Percentiles rank a stretch among this genome's conserved stretches.
Evolutionary conservation across 2,888 invertebrate genomes (phyloP).

Genomic region (Taenaris catops): DNA sequence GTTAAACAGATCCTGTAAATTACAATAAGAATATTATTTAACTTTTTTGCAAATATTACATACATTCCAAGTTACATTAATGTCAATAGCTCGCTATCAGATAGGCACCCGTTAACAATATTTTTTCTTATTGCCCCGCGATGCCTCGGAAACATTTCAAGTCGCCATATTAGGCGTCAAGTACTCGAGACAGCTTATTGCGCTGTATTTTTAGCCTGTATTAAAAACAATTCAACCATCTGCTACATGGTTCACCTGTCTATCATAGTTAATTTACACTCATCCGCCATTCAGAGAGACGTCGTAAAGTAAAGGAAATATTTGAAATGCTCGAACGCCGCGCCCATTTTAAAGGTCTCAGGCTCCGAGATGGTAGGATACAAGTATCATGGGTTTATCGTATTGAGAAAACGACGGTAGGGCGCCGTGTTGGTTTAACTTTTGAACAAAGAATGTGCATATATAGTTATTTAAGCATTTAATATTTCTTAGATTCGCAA

Average conservation of each 20-base stretch:
- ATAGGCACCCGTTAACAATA: constrained; percentile 59
- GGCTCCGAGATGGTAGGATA: constrained; percentile 35
- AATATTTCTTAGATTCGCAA: too few species aligned
- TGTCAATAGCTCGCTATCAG: too few species aligned
- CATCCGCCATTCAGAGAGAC: constrained; percentile 44
- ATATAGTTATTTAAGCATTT: constrained; percentile 10
- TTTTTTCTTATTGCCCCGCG: constrained; percentile 47
- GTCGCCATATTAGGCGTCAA: constrained; percentile 52
- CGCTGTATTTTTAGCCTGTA: constrained; percentile 64
- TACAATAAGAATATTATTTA: too few species aligned
- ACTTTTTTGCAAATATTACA: too few species aligned
- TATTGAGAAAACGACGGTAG: constrained; percentile 21
- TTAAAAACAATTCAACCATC: constrained; percentile 71
- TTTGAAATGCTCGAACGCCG: constrained; percentile 51
- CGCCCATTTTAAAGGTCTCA: constrained; percentile 39
- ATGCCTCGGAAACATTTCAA: constrained; percentile 48
- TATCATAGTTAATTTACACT: constrained; percentile 67
- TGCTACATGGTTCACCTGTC: constrained; percentile 68
- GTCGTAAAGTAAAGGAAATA: constrained; percentile 60
- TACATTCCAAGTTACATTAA: too few species aligned
- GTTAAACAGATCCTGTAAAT: too few species aligned
- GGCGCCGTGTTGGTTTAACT: constrained; percentile 21
- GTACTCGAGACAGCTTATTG: constrained; percentile 35
- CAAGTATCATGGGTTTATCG: constrained; percentile 34
- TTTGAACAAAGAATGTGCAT: constrained; percentile 19